These are phyloP conservation scores for Chymomyza caudatula DNA, from an alignment of 2,888 invertebrate species.

Conservation along the genomic window DNA sequence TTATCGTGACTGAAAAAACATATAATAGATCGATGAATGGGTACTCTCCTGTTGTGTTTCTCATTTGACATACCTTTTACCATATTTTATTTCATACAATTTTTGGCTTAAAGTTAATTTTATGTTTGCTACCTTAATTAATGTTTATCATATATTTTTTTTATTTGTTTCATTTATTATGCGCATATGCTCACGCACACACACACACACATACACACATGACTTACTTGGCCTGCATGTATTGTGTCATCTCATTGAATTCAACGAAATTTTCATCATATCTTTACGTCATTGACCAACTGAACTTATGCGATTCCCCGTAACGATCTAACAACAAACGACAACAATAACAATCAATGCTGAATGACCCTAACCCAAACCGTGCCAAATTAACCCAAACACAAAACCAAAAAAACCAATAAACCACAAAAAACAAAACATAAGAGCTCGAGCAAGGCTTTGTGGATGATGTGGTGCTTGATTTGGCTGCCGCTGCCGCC, in stretches of 20 bases:
- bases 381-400: slow-evolving; percentile 20
- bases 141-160: slow-evolving; percentile 16
- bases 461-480: slow-evolving; percentile 63
- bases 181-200: not conserved
- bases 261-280: not conserved
- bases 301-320: not conserved
- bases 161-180: slow-evolving; percentile 22
- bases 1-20: too few relatives aligned
- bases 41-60: too few relatives aligned
- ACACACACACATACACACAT: not conserved
- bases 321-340: not conserved
- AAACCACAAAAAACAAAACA: slow-evolving; percentile 24
- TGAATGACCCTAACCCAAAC: slow-evolving; percentile 18
- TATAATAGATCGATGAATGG: too few relatives aligned
- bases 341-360: not conserved
- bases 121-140: not conserved
- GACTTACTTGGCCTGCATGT: not conserved
- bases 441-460: slow-evolving; percentile 66
- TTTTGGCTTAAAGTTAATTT: not conserved
- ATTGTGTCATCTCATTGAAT: not conserved
- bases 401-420: slow-evolving; percentile 14
- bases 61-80: not conserved
- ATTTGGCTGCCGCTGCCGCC: slow-evolving; percentile 44
- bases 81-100: not conserved
- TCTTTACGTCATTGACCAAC: not conserved